Base-by-base conservation (phyloP, 1,140 invertebrate species). In the Dolichoris vasculosae region DNA sequence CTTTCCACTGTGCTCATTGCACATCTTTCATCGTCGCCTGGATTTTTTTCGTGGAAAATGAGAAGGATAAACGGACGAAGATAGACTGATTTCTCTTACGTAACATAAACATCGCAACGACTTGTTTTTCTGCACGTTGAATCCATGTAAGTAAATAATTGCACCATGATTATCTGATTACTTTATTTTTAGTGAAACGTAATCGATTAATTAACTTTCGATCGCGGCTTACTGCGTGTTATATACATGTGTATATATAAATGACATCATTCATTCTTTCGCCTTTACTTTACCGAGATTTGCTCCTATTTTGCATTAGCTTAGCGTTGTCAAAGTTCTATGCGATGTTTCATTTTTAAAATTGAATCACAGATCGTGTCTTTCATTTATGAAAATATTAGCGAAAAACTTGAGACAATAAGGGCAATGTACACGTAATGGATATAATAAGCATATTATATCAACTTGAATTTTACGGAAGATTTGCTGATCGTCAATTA, bases 261-360 rank as follows among this genome's bases (percentile, higher is more conserved):
- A 77, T 77, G 73, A 77, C 82, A 73, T 83, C 73, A 83, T 59
- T 83, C 81, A 38, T 75, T 75, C 71, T 75, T 51, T 43, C 69
- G 48, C 30, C 4, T 13, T 2, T 38, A 76, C 32, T 83, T 75
- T 4, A 35, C 59, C 79, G 43, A 51, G 79, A 81, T 43, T 81
- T 32, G 35, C 78, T 38, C 40, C n/a, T 9, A n/a, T 69, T 51
- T 82, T 38, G 13, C 71, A 43, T 67, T 35, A 13, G 9, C 30
- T 26, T 69, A 35, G 30, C 23, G 7, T 8, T 51, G n/a, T n/a
- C n/a, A n/a, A n/a, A n/a, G n/a, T n/a, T n/a, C n/a, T n/a, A n/a
- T n/a, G n/a, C n/a, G n/a, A 3, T 20, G 20, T 59, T 32, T n/a
- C 3, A 8, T 69, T 69, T 48, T 7, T 67, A 59, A 80, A 64